phyloP scores from a whole-genome alignment of 2,113 vertebrate species.

The Chionodraco myersi region DNA sequence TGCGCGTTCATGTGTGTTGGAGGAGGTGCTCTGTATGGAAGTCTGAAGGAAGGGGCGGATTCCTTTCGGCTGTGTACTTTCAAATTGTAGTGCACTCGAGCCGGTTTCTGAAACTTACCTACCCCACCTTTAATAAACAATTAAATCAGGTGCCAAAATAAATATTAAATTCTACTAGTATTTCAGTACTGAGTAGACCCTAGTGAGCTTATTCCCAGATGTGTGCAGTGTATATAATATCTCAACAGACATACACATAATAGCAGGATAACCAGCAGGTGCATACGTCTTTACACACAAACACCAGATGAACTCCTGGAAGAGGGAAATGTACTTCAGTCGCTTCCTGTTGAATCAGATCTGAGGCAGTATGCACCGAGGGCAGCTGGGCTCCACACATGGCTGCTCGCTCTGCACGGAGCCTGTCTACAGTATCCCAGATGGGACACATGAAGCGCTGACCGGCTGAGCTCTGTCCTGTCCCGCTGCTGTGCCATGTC shows the following conservation, averaged over 20 bases:
- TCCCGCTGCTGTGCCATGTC: constrained; percentile 19
- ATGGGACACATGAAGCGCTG: constrained; percentile 28
- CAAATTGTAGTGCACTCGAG: no score
- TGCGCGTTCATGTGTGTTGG: no score
- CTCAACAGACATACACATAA: background rate
- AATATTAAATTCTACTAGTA: no score
- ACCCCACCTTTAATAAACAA: no score
- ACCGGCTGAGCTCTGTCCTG: constrained; percentile 30
- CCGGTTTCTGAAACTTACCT: no score
- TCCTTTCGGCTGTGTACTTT: no score
- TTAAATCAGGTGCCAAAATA: no score
- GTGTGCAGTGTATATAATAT: background rate
- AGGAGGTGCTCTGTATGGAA: no score
- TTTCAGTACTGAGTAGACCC: no score
- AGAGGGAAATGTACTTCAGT: background rate
- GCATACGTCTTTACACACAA: background rate
- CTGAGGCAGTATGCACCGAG: constrained; percentile 22
- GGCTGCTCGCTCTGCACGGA: constrained; percentile 9
- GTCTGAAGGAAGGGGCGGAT: no score
- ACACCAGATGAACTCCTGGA: constrained; percentile 18
- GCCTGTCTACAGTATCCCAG: constrained; percentile 49
- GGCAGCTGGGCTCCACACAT: constrained; percentile 49
- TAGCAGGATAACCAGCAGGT: background rate
- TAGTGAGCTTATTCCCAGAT: no score
- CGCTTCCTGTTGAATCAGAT: constrained; percentile 38